Evolutionary conservation across 2,113 vertebrate species (phyloP).

Genomic region (Tragulus kanchil): DNA sequence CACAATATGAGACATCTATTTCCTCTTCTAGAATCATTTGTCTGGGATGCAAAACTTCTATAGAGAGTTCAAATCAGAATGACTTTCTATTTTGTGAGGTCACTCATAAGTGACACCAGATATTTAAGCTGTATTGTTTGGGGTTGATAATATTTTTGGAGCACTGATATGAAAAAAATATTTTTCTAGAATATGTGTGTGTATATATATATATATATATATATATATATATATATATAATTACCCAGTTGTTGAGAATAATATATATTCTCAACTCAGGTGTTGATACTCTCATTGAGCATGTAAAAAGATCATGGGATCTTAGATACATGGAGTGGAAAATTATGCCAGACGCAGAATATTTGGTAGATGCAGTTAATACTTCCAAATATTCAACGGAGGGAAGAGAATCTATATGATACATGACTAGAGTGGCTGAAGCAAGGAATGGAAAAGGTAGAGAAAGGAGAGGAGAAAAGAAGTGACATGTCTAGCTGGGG

Average conservation of each 20-base stretch:
- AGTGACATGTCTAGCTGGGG: background rate
- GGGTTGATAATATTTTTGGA: background rate
- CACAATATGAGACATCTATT: background rate
- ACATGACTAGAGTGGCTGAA: background rate
- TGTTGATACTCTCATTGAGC: background rate
- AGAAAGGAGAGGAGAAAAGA: background rate
- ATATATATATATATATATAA: background rate
- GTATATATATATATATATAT: rapidly evolving
- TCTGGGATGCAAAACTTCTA: background rate
- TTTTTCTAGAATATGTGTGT: background rate
- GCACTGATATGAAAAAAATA: background rate
- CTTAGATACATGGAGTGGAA: background rate
- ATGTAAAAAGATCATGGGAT: background rate
- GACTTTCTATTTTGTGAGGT: conserved; percentile 21
- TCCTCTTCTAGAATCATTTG: conserved; percentile 18
- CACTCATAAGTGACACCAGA: background rate
- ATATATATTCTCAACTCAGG: background rate
- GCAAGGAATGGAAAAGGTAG: background rate
- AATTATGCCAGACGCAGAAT: background rate
- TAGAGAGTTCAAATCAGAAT: background rate
- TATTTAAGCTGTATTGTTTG: background rate
- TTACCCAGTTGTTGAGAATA: background rate
- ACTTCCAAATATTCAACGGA: background rate
- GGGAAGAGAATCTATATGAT: background rate
- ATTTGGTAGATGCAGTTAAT: background rate